A percentile compares a stretch with the other conserved stretches of the same genome.
Evolutionary conservation across 2,113 vertebrate genomes (phyloP).

Genomic region (Centropus unirufus): DNA sequence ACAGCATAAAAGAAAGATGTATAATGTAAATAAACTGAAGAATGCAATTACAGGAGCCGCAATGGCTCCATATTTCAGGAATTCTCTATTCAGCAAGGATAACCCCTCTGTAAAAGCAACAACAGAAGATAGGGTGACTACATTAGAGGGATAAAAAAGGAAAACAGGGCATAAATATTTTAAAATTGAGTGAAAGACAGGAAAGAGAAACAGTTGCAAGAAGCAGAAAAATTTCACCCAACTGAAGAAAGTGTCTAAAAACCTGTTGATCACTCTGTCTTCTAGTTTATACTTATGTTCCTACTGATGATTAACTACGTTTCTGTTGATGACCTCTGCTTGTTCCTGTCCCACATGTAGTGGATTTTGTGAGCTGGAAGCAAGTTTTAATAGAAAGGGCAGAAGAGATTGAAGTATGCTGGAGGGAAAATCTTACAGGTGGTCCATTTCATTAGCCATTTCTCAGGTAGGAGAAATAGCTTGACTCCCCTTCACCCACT

Average conservation of each 20-base stretch:
- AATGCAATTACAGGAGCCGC: not conserved
- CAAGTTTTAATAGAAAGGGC: not conserved
- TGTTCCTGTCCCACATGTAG: not conserved
- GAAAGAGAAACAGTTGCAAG: not conserved
- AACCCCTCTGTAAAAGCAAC: not conserved
- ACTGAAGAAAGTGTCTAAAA: fast-evolving
- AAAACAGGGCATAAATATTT: not conserved
- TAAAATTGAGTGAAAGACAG: not conserved
- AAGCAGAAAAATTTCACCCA: not conserved
- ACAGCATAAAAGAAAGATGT: not conserved
- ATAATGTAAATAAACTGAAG: not conserved
- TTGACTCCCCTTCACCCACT: not conserved
- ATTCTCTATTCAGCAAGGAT: not conserved
- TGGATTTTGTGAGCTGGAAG: not conserved
- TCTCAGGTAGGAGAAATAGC: not conserved
- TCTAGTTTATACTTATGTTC: not conserved
- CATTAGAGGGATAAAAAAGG: not conserved
- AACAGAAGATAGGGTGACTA: not conserved
- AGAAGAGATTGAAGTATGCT: fast-evolving
- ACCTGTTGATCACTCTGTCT: not conserved
- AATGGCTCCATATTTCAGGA: not conserved
- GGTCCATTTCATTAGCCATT: not conserved
- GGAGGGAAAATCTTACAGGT: not conserved
- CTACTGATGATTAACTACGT: not conserved
- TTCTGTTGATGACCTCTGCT: not conserved